Base-by-base conservation (phyloP, 2,113 vertebrate genomes). In the Microtus ochrogaster region DNA sequence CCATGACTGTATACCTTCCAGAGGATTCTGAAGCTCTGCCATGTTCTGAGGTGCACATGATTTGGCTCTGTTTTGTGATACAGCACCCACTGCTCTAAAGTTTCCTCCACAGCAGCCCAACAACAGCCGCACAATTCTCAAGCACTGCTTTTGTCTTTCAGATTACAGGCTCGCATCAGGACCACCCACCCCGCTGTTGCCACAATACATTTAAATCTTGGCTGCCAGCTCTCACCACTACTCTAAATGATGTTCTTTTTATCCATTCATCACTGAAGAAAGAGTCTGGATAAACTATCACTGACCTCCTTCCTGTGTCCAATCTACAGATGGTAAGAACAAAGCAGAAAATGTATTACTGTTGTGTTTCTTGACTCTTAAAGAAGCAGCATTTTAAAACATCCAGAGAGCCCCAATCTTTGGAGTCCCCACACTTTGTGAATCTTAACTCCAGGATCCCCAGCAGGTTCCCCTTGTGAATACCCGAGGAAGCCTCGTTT, bases 361-460 rank as follows among this genome's bases (percentile, higher is more conserved):
- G 30, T 81, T 92, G 89, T 88, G 36, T 36, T 84, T 78, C 49
- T 66, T 85, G 52, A 91, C 41, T 84, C 66, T 77, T 78, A 70
- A 92, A 86, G 26, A 87, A 90, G 90, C 33, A 76, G 24, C 39
- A 72, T 63, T 58, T 77, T 55, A 63, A 73, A 95, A 90, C 58
- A 52, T 52, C 36, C 26, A 68, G 36, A 21, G 19, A 33, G 49
- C 12, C 49, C 49, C 49, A 52, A 52, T 52, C 49, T 14, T 52
- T 52, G 14, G 1, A 16, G 65, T 13, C 30, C 87, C 2, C 33
- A 79, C 22, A 77, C 58, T 68, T 55, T 41, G 4, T 55, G 28
- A 77, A 41, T 83, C 90, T 91, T 74, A 81, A 26, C 72, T 65
- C 93, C 33, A 85, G 76, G 44, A 94, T 47, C 4, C 4, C 61